A percentile compares a stretch with the other conserved stretches of the same genome.
Conservation (phyloP, 2,797 vertebrate genomes). For the Furcifer pardalis region DNA sequence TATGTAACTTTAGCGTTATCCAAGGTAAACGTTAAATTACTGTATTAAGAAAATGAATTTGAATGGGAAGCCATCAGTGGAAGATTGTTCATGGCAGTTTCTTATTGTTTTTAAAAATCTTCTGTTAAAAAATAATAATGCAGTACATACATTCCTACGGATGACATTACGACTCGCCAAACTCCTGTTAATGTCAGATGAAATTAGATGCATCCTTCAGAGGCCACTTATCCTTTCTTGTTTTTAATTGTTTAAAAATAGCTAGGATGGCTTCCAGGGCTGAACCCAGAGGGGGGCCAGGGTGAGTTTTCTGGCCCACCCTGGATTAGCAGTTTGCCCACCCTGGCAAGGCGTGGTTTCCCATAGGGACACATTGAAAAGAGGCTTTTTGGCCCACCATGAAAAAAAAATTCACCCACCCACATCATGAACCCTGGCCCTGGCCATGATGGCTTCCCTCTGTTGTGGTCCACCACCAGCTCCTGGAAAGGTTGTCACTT, state of each 20-base stretch:
- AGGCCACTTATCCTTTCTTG: not conserved
- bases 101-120: not conserved
- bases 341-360: too few species aligned
- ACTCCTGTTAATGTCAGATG: conserved; percentile 61
- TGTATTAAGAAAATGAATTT: conserved; percentile 60
- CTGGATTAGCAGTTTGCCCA: too few species aligned
- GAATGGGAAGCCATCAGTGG: conserved; percentile 41
- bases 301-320: too few species aligned
- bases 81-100: conserved; percentile 32
- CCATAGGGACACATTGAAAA: too few species aligned
- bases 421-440: too few species aligned
- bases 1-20: too few species aligned
- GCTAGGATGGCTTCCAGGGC: too few species aligned
- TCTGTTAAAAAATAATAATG: not conserved
- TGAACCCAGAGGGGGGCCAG: too few species aligned
- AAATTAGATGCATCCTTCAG: conserved; percentile 60
- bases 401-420: too few species aligned
- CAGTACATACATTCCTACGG: conserved; percentile 47
- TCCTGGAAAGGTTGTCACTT: conserved; percentile 42
- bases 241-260: too few species aligned
- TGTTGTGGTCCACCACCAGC: conserved; percentile 51
- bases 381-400: too few species aligned
- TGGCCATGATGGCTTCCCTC: conserved; percentile 50
- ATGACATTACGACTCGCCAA: conserved; percentile 43
- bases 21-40: too few species aligned